phyloP scores from a whole-genome alignment of 1,140 invertebrate species.

The Brachystomella parvula region DNA sequence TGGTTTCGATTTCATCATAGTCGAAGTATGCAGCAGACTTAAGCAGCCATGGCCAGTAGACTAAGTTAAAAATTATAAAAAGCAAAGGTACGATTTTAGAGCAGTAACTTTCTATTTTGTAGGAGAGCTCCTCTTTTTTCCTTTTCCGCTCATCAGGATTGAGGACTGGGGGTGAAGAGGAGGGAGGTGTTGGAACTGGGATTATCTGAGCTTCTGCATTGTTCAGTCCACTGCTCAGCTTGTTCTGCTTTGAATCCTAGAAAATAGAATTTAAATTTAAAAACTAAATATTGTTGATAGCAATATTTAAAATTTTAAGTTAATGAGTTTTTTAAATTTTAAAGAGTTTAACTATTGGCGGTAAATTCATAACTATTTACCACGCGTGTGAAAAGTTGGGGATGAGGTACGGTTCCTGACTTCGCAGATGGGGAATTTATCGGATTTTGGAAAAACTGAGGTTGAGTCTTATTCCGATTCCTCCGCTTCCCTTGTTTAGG shows the following conservation, averaged over 20 bases:
- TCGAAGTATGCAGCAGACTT: background rate
- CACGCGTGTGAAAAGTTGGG: too few relatives aligned
- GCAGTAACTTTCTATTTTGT: conserved; percentile 1
- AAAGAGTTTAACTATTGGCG: too few relatives aligned
- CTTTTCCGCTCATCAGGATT: background rate
- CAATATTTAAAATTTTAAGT: background rate
- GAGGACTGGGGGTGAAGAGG: background rate
- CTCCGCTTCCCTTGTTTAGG: background rate
- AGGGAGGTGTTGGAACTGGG: background rate
- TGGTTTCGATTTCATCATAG: background rate
- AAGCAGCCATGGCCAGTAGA: conserved; percentile 16
- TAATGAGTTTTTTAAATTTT: background rate
- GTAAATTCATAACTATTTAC: too few relatives aligned
- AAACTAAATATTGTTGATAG: background rate
- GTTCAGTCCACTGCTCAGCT: background rate
- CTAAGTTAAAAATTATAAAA: conserved; percentile 13
- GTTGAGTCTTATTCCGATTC: background rate
- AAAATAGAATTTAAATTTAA: background rate
- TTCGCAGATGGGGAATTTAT: too few relatives aligned
- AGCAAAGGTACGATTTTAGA: background rate
- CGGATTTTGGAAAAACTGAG: too few relatives aligned
- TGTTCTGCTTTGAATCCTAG: background rate
- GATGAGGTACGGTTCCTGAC: too few relatives aligned
- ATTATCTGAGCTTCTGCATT: background rate
- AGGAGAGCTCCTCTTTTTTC: background rate